Conservation (phyloP, 2,113 vertebrate species). For the Phalacrocorax pelagicus region DNA sequence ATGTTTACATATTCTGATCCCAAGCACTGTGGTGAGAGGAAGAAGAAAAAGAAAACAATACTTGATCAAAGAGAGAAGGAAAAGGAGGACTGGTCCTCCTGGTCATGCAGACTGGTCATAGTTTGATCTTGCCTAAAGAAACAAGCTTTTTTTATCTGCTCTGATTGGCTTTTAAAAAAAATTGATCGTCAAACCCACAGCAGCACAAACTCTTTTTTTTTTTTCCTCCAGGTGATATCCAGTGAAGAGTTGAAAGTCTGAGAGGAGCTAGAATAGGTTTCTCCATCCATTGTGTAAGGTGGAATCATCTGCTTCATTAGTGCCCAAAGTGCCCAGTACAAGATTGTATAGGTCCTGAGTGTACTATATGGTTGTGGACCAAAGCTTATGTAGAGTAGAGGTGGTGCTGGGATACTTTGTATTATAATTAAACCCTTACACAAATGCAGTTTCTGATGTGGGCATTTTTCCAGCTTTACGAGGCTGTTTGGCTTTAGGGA, state of each 20-base stretch:
- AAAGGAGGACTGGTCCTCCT: slow-evolving; percentile 76
- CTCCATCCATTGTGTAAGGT: slow-evolving; percentile 58
- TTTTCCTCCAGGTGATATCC: not conserved
- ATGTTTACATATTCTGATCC: slow-evolving; percentile 87
- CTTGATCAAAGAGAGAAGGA: slow-evolving; percentile 81
- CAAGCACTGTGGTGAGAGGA: slow-evolving; percentile 85
- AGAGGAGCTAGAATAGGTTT: slow-evolving; percentile 65
- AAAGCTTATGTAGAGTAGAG: slow-evolving; percentile 30
- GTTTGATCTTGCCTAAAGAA: slow-evolving; percentile 72
- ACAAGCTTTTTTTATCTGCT: slow-evolving; percentile 52
- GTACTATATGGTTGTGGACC: slow-evolving; percentile 7
- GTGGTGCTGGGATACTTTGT: slow-evolving; percentile 33
- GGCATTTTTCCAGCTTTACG: slow-evolving; percentile 10
- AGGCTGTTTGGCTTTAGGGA: slow-evolving; percentile 38
- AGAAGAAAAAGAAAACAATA: slow-evolving; percentile 75
- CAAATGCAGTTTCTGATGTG: not conserved
- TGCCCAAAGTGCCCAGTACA: not conserved
- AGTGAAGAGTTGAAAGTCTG: slow-evolving; percentile 13
- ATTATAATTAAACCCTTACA: slow-evolving; percentile 19
- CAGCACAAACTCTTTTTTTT: slow-evolving; percentile 69
- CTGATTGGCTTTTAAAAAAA: slow-evolving; percentile 74
- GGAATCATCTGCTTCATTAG: not conserved
- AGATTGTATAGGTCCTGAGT: slow-evolving; percentile 9
- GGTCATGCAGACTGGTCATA: slow-evolving; percentile 68
- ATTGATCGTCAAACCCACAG: slow-evolving; percentile 83